phyloP scores from a whole-genome alignment of 2,797 vertebrate genomes.

The Tolypeutes matacus region DNA sequence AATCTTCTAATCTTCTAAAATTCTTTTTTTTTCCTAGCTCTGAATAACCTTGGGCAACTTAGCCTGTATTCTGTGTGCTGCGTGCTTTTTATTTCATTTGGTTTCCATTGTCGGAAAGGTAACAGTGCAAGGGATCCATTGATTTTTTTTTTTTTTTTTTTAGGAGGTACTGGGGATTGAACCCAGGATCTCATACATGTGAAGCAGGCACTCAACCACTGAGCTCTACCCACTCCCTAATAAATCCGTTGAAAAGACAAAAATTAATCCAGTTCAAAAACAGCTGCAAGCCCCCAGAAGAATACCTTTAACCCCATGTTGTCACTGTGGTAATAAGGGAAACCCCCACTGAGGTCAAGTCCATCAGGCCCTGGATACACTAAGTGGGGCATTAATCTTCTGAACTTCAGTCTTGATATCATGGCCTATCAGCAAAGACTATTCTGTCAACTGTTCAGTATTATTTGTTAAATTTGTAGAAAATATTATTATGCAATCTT shows the following conservation, averaged over 20 bases:
- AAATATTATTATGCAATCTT: not conserved
- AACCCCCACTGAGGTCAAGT: not conserved
- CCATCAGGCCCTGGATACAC: not conserved
- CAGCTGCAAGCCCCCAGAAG: not conserved
- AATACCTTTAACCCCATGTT: not conserved
- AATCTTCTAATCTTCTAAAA: not conserved
- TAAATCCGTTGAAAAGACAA: not conserved
- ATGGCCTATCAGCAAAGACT: not conserved
- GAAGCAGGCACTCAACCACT: no score
- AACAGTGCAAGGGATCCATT: not conserved
- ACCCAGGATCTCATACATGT: no score
- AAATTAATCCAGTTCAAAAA: conserved; percentile 12
- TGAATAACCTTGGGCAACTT: not conserved
- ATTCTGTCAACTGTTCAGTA: not conserved
- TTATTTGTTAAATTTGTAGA: not conserved
- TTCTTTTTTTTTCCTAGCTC: not conserved
- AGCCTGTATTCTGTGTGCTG: not conserved
- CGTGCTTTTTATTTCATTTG: not conserved
- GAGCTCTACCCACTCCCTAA: not conserved
- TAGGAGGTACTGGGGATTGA: no score
- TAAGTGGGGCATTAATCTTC: not conserved
- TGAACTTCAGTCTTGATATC: not conserved
- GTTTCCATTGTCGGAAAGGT: not conserved
- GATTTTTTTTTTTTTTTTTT: no score
- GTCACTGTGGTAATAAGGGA: not conserved